These are phyloP conservation scores for Brachystomella parvula DNA, from an alignment of 1,140 invertebrate genomes.

Conservation along the genomic window DNA sequence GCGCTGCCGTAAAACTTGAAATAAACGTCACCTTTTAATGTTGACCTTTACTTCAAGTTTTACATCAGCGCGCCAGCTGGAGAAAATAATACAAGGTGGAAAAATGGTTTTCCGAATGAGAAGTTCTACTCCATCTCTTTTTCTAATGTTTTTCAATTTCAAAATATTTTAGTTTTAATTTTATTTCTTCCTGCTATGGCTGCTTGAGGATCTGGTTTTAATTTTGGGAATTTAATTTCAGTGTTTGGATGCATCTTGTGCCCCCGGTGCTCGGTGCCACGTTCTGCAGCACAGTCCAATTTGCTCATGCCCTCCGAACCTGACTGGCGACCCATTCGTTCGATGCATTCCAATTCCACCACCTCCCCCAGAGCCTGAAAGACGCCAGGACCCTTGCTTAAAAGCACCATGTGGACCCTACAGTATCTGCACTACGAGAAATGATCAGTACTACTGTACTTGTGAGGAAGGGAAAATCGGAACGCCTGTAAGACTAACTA, in stretches of 20 bases:
- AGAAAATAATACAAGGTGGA: no score
- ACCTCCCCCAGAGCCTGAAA: background rate
- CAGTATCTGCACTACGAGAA: constrained; percentile 57
- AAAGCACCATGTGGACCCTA: constrained; percentile 62
- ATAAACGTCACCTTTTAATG: no score
- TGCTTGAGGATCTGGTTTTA: no score
- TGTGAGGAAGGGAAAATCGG: constrained; percentile 41
- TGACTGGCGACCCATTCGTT: constrained; percentile 70
- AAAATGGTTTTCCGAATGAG: no score
- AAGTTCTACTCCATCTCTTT: no score
- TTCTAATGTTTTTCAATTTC: no score
- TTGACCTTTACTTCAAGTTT: no score
- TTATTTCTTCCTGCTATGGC: no score
- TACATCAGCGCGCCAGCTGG: no score
- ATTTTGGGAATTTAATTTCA: no score
- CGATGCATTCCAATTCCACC: constrained; percentile 51
- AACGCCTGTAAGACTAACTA: constrained; percentile 37
- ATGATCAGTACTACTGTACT: constrained; percentile 42
- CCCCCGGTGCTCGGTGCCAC: constrained; percentile 55
- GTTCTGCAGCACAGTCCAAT: constrained; percentile 73
- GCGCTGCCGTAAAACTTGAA: no score
- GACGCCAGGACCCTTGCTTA: constrained; percentile 44
- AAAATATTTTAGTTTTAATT: no score
- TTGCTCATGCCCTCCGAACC: constrained; percentile 62
- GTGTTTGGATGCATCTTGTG: constrained; percentile 44